phyloP scores from a whole-genome alignment of 2,888 invertebrate genomes.

The Smittia aterrima region DNA sequence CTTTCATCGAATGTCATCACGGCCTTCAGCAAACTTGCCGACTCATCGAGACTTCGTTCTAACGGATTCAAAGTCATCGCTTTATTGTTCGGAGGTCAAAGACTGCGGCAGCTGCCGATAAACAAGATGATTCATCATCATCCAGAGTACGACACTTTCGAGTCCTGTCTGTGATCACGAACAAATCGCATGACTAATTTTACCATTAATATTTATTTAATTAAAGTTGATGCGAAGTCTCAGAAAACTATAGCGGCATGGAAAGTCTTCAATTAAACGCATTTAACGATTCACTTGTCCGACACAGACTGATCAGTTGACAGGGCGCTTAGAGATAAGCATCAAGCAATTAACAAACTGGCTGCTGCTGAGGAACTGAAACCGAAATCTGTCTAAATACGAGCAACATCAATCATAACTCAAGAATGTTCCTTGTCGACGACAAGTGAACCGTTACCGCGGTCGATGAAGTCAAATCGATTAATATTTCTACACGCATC shows the following conservation, averaged over 20 bases:
- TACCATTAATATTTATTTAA: too few species aligned
- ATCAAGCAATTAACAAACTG: conserved; percentile 1
- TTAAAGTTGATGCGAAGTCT: too few species aligned
- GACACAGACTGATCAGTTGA: not conserved
- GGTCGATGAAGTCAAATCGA: not conserved
- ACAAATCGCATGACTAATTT: too few species aligned
- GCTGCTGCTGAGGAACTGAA: not conserved
- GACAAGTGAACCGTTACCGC: not conserved
- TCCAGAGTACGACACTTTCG: too few species aligned
- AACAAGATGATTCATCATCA: too few species aligned
- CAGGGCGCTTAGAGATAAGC: not conserved
- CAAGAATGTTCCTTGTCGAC: not conserved
- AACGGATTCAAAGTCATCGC: not conserved
- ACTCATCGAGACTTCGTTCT: not conserved
- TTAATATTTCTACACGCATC: not conserved
- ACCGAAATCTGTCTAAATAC: not conserved
- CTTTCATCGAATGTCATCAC: not conserved
- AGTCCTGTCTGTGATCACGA: too few species aligned
- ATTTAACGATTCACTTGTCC: not conserved
- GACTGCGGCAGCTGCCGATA: too few species aligned
- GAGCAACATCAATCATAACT: not conserved
- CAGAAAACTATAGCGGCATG: too few species aligned
- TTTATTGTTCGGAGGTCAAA: too few species aligned
- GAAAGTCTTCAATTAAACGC: not conserved
- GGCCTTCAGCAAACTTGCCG: not conserved